Conservation (phyloP, 2,113 vertebrate genomes). For the Blennius ocellaris region DNA sequence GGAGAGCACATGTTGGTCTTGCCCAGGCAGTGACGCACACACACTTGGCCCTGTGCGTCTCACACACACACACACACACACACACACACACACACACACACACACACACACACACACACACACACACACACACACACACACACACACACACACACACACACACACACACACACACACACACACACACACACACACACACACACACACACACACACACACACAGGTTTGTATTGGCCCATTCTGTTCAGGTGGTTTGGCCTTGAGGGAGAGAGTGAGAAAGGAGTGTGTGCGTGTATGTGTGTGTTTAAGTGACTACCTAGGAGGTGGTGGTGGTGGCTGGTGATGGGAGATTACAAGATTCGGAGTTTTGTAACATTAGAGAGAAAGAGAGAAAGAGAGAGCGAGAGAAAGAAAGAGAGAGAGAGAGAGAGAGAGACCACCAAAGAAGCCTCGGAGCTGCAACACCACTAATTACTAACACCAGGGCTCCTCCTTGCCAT, state of each 20-base stretch:
- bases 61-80: no score
- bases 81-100: constrained; percentile 82
- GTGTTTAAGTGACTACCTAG: constrained; percentile 66
- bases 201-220: constrained; percentile 85
- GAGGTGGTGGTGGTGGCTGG: constrained; percentile 76
- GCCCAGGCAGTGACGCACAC: constrained; percentile 82
- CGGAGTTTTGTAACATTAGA: constrained; percentile 83
- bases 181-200: constrained; percentile 84
- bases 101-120: constrained; percentile 82
- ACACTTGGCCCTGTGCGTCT: constrained; percentile 78
- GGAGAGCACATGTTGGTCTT: constrained; percentile 75
- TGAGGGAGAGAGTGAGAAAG: constrained; percentile 47
- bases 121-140: constrained; percentile 83
- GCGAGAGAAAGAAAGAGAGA: no score
- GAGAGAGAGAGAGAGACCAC: constrained; percentile 84
- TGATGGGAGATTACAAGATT: constrained; percentile 87
- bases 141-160: constrained; percentile 83
- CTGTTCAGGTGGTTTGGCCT: constrained; percentile 82
- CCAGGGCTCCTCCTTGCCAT: constrained; percentile 86
- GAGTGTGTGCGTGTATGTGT: constrained; percentile 64
- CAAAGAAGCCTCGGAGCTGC: constrained; percentile 89
- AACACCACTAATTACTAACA: constrained; percentile 95
- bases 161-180: constrained; percentile 85
- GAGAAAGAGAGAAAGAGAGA: constrained; percentile 86
- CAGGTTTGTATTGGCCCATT: constrained; percentile 79